These are phyloP conservation scores for Oncorhynchus tshawytscha DNA, from an alignment of 2,113 vertebrate genomes.

Conservation along the genomic window DNA sequence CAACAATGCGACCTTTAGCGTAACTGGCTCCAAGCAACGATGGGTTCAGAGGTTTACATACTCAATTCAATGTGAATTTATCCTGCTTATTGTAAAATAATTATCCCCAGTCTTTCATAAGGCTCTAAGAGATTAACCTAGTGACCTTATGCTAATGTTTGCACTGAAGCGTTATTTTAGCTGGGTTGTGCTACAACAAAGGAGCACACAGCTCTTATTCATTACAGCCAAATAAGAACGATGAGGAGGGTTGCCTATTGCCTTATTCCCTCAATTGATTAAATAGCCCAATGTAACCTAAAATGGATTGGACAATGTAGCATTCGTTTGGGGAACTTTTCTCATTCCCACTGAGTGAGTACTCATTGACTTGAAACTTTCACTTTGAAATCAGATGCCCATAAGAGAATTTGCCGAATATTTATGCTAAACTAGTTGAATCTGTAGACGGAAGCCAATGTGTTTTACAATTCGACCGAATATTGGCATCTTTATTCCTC, in stretches of 20 bases:
- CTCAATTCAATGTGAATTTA: constrained; percentile 6
- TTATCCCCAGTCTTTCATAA: constrained; percentile 31
- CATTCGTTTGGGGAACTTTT: constrained; percentile 37
- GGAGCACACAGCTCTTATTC: constrained; percentile 14
- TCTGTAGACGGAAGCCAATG: neutral
- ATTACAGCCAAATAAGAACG: constrained; percentile 3
- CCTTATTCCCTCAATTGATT: neutral
- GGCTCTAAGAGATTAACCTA: constrained; percentile 15
- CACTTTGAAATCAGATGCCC: neutral
- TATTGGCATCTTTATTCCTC: constrained; percentile 43
- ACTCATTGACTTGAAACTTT: constrained; percentile 56
- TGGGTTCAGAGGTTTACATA: constrained; percentile 13
- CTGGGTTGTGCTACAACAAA: constrained; percentile 50
- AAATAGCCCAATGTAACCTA: constrained; percentile 15
- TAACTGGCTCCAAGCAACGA: constrained; percentile 11
- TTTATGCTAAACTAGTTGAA: neutral
- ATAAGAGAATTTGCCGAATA: neutral
- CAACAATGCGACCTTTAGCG: constrained; percentile 18
- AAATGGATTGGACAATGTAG: constrained; percentile 57
- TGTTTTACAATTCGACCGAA: constrained; percentile 16
- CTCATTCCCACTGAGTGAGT: constrained; percentile 36
- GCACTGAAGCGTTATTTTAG: constrained; percentile 46
- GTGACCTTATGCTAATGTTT: constrained; percentile 42
- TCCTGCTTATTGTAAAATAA: neutral
- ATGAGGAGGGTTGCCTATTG: neutral